Evolutionary conservation across 2,797 vertebrate genomes (phyloP).

Genomic region (Myotis pilosus): DNA sequence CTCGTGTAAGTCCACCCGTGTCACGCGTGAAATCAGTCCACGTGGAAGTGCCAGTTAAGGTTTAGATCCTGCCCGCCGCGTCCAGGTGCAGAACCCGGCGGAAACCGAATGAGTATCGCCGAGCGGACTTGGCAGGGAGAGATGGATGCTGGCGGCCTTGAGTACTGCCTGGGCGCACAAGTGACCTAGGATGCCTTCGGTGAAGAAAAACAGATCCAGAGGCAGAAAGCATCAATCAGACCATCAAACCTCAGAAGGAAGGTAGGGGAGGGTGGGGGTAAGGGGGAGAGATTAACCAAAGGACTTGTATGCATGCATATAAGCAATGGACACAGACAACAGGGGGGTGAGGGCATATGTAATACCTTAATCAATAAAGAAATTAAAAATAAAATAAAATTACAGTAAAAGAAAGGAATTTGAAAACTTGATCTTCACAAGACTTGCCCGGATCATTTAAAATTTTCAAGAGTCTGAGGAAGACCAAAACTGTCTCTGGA

Average conservation of each 20-base stretch:
- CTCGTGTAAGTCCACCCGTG: rapidly evolving
- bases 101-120: background rate
- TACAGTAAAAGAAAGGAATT: background rate
- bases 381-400: no score
- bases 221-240: no score
- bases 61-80: rapidly evolving
- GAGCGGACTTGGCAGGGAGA: background rate
- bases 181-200: background rate
- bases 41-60: rapidly evolving
- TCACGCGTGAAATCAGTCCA: rapidly evolving
- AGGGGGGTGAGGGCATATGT: no score
- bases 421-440: background rate
- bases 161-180: background rate
- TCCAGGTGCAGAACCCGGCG: background rate
- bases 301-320: no score
- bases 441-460: background rate
- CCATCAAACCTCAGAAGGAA: background rate
- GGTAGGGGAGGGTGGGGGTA: no score
- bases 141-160: background rate
- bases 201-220: background rate
- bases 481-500: background rate
- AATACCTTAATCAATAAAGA: no score
- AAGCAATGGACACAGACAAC: no score
- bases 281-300: no score
- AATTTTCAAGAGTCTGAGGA: background rate